Evolutionary conservation across 2,888 invertebrate genomes (phyloP), one percentile per base, ranked within the genome.

Genomic region (Camponotus fellah): DNA sequence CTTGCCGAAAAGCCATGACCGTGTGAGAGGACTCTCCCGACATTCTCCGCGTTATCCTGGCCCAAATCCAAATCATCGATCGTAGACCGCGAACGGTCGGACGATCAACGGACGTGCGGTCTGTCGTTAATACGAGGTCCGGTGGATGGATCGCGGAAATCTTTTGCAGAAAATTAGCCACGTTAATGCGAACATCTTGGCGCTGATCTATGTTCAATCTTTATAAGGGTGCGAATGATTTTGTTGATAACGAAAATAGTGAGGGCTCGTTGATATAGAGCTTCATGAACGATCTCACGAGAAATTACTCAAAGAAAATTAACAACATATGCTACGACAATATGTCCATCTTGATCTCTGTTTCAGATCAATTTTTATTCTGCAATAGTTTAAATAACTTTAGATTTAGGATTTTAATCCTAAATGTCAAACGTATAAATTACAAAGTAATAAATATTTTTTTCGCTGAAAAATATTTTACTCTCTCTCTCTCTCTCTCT

Each of bases 61-160:
- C 74, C 65, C 79, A 76, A 77, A 82, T 82, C 81, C 81, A 82
- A 83, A 53, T 21, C 81, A 71, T 83, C 72, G 83, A 81, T 82
- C 71, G 83, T 56, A 21, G 58, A 82, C 77, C 82, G 68, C 65
- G 53, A 80, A 77, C n/a, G 56, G 77, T 43, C 56, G 46, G 71
- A 37, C 60, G 79, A 80, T 80, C 79, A 60, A 60, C 74, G 79
- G 26, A 80, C 79, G n/a, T 74, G 74, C 74, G 74, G 60, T 74
- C 60, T 72, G 60, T 60, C 46, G 46, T 80, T 80, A 80, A 80
- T 80, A 49, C 17, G 46, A 21, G 37, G 46, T 34, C 46, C 74
- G 76, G 17, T 40, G 53, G 58, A 79, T 60, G 43, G 43, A 37
- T 46, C 53, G 46, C 12, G 43, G 37, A 62, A 14, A 12, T 17